Evolutionary conservation across 2,888 invertebrate species (phyloP), one percentile per base, ranked within the genome.

Genomic region (Leptura quadrifasciata): DNA sequence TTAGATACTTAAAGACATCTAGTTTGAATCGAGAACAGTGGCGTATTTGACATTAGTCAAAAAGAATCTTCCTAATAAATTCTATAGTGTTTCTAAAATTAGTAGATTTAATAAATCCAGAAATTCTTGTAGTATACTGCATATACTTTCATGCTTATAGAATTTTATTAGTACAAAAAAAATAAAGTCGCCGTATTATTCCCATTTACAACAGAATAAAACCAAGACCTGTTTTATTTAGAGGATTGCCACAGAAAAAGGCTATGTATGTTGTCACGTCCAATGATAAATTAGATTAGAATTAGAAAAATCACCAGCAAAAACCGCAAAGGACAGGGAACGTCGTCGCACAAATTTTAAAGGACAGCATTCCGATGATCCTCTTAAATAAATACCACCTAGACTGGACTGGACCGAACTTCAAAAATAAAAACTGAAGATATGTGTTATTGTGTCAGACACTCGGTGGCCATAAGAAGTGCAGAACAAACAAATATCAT

Each of bases 381-480:
- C 76, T 80, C 79, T 79, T 80, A 83, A 82, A 82, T 81, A 81
- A 84, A 85, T 85, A 85, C 83, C 80, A 82, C 81, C 84, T 80
- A 81, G 80, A 81, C 77, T 31, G 72, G 76, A 54, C 75, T 21
- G 76, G 70, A 21, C 71, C 71, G 75, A 72, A 71, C 73, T 74
- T 72, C 79, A 70, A 76, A 81, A 80, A 79, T 80, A 81, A 79
- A 84, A 82, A 84, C 73, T 73, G 70, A 64, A 78, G 82, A 84
- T 83, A 85, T 85, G 84, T 85, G 84, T 86, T 85, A 85, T 86
- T 86, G 84, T 86, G 85, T 86, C 85, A 83, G 84, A 79, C 80
- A 78, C 81, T 80, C 80, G 83, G 85, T 84, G 84, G 82, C 78
- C 81, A 72, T 69, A 84, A 84, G 84, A 84, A 85, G 85, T 85